These are phyloP conservation scores for Argyrosomus regius DNA, from an alignment of 2,797 vertebrate species.

Conservation along the genomic window DNA sequence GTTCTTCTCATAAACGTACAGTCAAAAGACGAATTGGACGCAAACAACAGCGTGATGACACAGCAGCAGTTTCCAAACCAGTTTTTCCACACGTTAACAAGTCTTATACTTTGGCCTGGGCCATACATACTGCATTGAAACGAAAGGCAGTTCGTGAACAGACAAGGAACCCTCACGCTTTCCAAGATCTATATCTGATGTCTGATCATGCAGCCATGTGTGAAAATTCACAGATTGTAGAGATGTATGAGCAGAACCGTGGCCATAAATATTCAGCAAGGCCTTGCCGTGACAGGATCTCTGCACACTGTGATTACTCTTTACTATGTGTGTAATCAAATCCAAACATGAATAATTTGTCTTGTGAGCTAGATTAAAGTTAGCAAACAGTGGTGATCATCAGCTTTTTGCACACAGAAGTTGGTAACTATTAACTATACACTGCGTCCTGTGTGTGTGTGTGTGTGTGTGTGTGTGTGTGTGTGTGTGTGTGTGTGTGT, in stretches of 20 bases:
- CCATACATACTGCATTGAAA: not conserved
- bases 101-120: not conserved
- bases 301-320: no score
- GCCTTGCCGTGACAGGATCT: not conserved
- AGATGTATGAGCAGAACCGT: not conserved
- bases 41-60: not conserved
- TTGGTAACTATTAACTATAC: no score
- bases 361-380: not conserved
- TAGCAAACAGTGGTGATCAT: not conserved
- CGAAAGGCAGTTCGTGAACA: not conserved
- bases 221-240: not conserved
- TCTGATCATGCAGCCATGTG: no score
- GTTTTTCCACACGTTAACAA: not conserved
- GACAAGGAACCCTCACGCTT: not conserved
- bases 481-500: conserved; percentile 17
- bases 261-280: not conserved
- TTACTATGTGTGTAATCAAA: not conserved
- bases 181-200: not conserved
- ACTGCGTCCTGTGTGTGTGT: no score
- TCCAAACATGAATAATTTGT: not conserved
- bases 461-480: not conserved
- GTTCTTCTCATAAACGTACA: not conserved
- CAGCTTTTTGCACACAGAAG: not conserved
- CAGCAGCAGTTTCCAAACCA: not conserved
- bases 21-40: not conserved